Conservation (phyloP, 2,888 invertebrate species). For the Formica aserva region DNA sequence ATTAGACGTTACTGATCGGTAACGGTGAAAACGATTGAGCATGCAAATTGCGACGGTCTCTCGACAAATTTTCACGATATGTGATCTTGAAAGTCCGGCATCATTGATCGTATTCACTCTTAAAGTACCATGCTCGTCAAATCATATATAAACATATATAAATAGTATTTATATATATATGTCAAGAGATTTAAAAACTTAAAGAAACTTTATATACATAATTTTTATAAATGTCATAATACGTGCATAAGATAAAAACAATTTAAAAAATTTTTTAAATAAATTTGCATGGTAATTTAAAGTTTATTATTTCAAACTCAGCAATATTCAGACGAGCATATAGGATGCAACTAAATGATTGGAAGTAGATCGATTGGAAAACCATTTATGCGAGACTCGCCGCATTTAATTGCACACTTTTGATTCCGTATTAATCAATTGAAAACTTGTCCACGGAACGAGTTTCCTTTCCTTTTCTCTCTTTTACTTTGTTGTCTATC, state of each 20-base stretch:
- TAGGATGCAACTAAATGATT: conserved; percentile 70
- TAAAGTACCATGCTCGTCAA: conserved; percentile 14
- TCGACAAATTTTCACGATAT: background rate
- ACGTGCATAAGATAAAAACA: background rate
- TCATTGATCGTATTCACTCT: background rate
- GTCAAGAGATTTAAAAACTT: background rate
- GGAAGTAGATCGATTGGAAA: conserved; percentile 75
- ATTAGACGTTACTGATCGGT: conserved; percentile 22
- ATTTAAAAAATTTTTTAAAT: background rate
- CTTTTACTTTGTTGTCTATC: conserved; percentile 46
- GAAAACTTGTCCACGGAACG: conserved; percentile 62
- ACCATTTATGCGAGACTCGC: conserved; percentile 71
- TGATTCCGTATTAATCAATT: conserved; percentile 62
- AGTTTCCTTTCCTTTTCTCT: conserved; percentile 26
- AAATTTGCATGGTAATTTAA: background rate
- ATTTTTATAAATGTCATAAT: background rate
- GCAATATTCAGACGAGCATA: conserved; percentile 60
- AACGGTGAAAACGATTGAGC: conserved; percentile 15
- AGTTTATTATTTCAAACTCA: conserved; percentile 3
- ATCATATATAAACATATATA: background rate
- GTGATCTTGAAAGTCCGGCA: background rate
- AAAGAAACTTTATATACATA: background rate
- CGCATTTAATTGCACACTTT: conserved; percentile 66
- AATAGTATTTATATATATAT: background rate
- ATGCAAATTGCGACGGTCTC: background rate